Base-by-base conservation (phyloP, 2,113 vertebrate genomes). In the Desmodus rotundus region DNA sequence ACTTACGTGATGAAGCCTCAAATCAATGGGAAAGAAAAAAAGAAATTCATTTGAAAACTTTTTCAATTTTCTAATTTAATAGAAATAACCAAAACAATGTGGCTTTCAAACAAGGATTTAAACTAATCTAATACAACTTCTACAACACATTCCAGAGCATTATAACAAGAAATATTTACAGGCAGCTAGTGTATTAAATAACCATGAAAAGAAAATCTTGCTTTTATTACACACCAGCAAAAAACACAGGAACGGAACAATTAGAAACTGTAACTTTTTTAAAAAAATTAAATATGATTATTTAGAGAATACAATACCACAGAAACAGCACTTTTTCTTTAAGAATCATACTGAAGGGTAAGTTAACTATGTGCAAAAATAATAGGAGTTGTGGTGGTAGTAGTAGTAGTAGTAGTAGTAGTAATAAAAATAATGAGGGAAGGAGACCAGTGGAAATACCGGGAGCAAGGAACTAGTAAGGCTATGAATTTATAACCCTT, bases 81-180 rank as follows among this genome's bases (percentile, higher is more conserved):
- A 98, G 98, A 98, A 99, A 99, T 98, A 98, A 98, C 95, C 97
- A 97, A 98, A 98, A 97, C 98, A 97, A 98, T 98, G 96, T 96
- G 95, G 78, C 96, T 98, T 98, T 97, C 97, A 99, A 99, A 98
- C 98, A 98, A 99, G 97, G 97, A 94, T 98, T 98, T 97, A 96
- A 98, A 98, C 97, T 87, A 97, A 98, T 97, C 98, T 98, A 98
- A 92, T 98, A 99, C 98, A 98, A 98, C 95, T 98, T 98, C 98
- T 98, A 99, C 98, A 98, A 98, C 98, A 98, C 98, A 98, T 98
- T 99, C 98, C 98, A 98, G 98, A 98, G 98, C 98, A 98, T 98
- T 98, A 7, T 98, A 98, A 99, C 98, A 98, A 98, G 98, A 98
- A 98, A 97, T 98, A 98, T 98, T 98, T 98, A 98, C 98, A 99